Percentiles rank a stretch among this genome's conserved stretches.
These are phyloP conservation scores for Caenorhabditis sulstoni DNA, from an alignment of 2,888 invertebrate genomes.

Conservation along the genomic window DNA sequence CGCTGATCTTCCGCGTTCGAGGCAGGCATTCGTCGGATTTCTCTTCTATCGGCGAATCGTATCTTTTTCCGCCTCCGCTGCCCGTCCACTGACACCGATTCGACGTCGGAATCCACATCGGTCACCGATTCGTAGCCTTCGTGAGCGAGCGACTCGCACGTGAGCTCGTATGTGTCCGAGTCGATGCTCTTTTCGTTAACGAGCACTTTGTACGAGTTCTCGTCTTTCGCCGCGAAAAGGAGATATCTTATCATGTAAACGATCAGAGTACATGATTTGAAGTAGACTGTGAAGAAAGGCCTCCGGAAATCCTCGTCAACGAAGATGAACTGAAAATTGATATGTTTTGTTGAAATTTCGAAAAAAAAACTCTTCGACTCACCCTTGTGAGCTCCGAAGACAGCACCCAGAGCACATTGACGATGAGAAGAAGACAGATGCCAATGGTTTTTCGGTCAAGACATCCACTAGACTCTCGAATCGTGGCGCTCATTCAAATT, in stretches of 20 bases:
- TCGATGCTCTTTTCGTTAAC: conserved; percentile 38
- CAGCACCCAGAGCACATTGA: conserved; percentile 95
- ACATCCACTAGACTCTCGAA: conserved; percentile 43
- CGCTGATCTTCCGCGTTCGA: conserved; percentile 90
- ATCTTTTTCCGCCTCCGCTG: conserved; percentile 44
- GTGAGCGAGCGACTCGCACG: conserved; percentile 51
- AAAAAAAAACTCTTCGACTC: conserved; percentile 72
- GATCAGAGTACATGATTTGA: conserved; percentile 94
- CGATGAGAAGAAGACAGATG: conserved; percentile 89
- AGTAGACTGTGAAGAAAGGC: conserved; percentile 95
- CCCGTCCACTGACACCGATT: conserved; percentile 51
- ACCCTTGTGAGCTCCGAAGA: conserved; percentile 96
- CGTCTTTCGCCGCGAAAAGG: conserved; percentile 37
- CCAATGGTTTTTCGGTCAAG: conserved; percentile 84
- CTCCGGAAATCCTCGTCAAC: conserved; percentile 90
- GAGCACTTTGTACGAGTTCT: conserved; percentile 54
- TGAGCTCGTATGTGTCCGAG: conserved; percentile 49
- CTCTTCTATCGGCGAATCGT: conserved; percentile 62
- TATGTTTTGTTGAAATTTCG: not conserved
- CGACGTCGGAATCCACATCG: conserved; percentile 62
- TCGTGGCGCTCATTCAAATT: conserved; percentile 51
- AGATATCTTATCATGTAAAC: conserved; percentile 89
- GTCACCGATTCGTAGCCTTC: conserved; percentile 69
- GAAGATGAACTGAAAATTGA: conserved; percentile 84
- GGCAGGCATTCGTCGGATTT: conserved; percentile 81